These are phyloP conservation scores for Platorchestia sp. DNA, from an alignment of 1,140 invertebrate species.

Conservation along the genomic window DNA sequence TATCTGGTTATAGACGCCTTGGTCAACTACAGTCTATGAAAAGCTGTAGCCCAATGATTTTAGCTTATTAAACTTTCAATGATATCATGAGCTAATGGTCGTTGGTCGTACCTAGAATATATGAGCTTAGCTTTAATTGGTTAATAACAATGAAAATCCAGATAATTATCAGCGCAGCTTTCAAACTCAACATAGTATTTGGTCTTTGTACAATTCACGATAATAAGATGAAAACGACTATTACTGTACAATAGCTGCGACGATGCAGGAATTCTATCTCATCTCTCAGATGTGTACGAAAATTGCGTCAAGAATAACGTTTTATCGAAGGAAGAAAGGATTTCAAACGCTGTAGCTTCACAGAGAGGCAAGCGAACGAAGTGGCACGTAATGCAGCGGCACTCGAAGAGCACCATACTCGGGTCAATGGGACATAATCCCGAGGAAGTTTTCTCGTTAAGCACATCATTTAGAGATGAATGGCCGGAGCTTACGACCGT, in stretches of 20 bases:
- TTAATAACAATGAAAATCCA: not conserved
- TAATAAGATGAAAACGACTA: not conserved
- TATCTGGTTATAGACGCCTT: no score
- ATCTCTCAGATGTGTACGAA: not conserved
- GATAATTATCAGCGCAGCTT: not conserved
- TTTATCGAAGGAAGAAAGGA: not conserved
- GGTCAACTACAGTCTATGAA: no score
- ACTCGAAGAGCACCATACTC: not conserved
- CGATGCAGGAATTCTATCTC: not conserved
- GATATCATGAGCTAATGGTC: no score
- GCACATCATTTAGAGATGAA: conserved; percentile 37
- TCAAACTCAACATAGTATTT: not conserved
- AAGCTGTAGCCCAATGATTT: no score
- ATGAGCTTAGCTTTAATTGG: not conserved
- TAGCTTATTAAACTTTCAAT: no score
- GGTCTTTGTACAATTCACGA: not conserved
- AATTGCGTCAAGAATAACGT: not conserved
- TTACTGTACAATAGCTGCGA: not conserved
- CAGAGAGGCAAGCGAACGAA: not conserved
- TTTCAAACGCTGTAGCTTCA: not conserved
- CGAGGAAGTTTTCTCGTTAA: conserved; percentile 27
- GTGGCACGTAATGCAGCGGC: not conserved
- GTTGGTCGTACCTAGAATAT: no score
- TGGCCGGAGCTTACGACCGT: conserved; percentile 13
- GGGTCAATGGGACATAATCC: conserved; percentile 40